phyloP scores from a whole-genome alignment of 2,888 invertebrate genomes.

The Synergus japonicus region DNA sequence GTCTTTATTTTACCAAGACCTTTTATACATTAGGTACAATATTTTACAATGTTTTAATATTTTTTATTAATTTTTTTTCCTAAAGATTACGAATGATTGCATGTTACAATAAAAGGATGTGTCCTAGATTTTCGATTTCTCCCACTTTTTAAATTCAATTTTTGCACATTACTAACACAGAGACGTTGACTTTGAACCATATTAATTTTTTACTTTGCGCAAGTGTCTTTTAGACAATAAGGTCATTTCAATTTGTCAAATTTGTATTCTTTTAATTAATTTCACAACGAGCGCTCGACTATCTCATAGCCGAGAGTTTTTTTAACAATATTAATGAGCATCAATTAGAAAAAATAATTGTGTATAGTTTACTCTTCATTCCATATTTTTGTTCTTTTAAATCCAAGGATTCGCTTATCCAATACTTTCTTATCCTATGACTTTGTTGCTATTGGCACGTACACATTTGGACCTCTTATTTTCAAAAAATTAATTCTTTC shows the following conservation, averaged over 20 bases:
- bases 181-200: conserved; percentile 11
- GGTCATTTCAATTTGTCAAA: conserved; percentile 36
- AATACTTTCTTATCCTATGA: conserved; percentile 58
- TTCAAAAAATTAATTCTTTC: conserved; percentile 46
- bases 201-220: conserved; percentile 51
- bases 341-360: conserved; percentile 66
- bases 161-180: conserved; percentile 29
- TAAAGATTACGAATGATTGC: conserved; percentile 70
- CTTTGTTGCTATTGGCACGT: conserved; percentile 73
- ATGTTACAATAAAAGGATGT: conserved; percentile 68
- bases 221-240: conserved; percentile 45
- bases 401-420: conserved; percentile 49
- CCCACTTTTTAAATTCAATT: conserved; percentile 48
- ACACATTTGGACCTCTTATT: conserved; percentile 72
- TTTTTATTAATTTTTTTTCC: conserved; percentile 38
- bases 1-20: conserved; percentile 71
- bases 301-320: conserved; percentile 46
- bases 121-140: conserved; percentile 25
- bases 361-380: conserved; percentile 53
- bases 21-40: conserved; percentile 69
- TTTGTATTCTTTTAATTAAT: conserved; percentile 36
- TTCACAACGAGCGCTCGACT: conserved; percentile 45
- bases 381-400: conserved; percentile 28
- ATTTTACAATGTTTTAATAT: conserved; percentile 66
- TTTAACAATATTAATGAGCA: conserved; percentile 49